These are phyloP conservation scores for Kradibia gibbosae DNA, from an alignment of 1,140 invertebrate species.

Conservation along the genomic window DNA sequence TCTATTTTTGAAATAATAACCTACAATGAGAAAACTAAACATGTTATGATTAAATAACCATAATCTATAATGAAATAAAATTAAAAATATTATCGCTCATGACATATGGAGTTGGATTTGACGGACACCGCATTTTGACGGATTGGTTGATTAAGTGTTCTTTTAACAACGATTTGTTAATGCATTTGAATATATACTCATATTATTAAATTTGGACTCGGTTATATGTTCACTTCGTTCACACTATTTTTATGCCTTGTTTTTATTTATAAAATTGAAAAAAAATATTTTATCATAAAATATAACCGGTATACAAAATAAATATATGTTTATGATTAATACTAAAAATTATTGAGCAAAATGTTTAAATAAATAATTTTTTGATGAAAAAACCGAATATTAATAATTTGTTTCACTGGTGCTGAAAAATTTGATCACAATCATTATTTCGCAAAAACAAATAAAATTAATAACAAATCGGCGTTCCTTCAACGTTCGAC, in stretches of 20 bases:
- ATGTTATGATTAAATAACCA: neutral
- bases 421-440: conserved; percentile 31
- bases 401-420: conserved; percentile 16
- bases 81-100: too few species aligned
- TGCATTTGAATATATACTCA: conserved; percentile 55
- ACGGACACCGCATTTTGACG: conserved; percentile 47
- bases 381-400: neutral
- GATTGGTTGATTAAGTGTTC: conserved; percentile 51
- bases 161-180: conserved; percentile 22
- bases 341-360: conserved; percentile 36
- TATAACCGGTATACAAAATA: conserved; percentile 59
- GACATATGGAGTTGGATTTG: conserved; percentile 27
- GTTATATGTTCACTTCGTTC: conserved; percentile 64
- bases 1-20: conserved; percentile 7
- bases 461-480: too few species aligned
- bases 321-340: conserved; percentile 52
- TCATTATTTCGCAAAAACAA: conserved; percentile 30
- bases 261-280: conserved; percentile 52
- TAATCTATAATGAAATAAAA: neutral
- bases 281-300: conserved; percentile 47
- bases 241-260: conserved; percentile 64
- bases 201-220: conserved; percentile 63
- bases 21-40: neutral
- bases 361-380: conserved; percentile 27
- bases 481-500: conserved; percentile 43